A percentile compares a stretch with the other conserved stretches of the same genome.
Conservation (phyloP, 2,888 invertebrate genomes). For the Dasypogon diadema region DNA sequence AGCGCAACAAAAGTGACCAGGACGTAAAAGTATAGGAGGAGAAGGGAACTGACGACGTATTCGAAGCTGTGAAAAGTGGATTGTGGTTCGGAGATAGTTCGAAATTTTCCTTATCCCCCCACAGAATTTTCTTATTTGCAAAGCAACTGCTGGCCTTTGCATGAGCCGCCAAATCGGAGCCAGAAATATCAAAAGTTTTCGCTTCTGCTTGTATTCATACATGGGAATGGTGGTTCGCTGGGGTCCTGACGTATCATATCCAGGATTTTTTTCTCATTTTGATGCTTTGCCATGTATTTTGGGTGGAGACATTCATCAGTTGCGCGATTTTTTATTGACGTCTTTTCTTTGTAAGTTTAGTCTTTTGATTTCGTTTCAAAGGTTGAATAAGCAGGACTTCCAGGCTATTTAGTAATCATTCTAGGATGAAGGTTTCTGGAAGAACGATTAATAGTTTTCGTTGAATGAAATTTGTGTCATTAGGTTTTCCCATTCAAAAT, state of each 20-base stretch:
- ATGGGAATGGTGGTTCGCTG: slow-evolving; percentile 12
- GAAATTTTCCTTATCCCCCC: background rate
- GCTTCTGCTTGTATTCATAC: slow-evolving; percentile 31
- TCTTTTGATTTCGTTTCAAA: slow-evolving; percentile 26
- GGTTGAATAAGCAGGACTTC: slow-evolving; percentile 41
- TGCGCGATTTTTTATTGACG: slow-evolving; percentile 33
- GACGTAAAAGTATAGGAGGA: background rate
- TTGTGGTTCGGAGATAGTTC: background rate
- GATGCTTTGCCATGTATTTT: background rate
- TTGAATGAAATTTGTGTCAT: no score
- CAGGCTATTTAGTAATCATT: slow-evolving; percentile 32
- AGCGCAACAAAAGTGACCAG: slow-evolving; percentile 20
- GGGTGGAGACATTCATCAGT: slow-evolving; percentile 4
- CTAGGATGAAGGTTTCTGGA: background rate
- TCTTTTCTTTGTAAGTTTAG: slow-evolving; percentile 10
- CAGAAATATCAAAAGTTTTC: slow-evolving; percentile 49
- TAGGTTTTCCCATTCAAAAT: no score
- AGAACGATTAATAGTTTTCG: background rate
- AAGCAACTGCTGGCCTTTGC: slow-evolving; percentile 2
- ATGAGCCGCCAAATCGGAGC: slow-evolving; percentile 47
- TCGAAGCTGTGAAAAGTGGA: slow-evolving; percentile 11
- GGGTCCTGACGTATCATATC: slow-evolving; percentile 18
- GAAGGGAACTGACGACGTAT: slow-evolving; percentile 13
- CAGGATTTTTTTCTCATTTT: background rate
- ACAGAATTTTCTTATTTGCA: slow-evolving; percentile 7